Evolutionary conservation across 2,888 invertebrate genomes (phyloP).

Genomic region (Pterobdella sp.): DNA sequence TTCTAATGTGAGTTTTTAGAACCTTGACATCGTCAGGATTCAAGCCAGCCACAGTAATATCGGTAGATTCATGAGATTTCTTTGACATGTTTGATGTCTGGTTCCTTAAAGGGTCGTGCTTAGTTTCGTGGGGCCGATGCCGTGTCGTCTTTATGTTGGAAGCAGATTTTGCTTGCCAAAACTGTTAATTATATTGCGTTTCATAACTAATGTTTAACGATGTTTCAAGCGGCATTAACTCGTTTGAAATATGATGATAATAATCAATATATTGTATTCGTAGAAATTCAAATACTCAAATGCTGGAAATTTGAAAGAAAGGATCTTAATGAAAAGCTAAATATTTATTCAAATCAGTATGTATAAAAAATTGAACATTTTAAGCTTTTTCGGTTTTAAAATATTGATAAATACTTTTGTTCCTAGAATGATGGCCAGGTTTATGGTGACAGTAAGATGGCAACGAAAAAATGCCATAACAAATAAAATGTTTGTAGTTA

Average conservation of each 20-base stretch:
- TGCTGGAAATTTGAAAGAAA: not conserved
- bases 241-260: not conserved
- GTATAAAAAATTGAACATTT: not conserved
- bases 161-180: slow-evolving; percentile 20
- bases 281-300: not conserved
- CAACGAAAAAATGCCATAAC: slow-evolving; percentile 74
- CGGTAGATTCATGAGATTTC: slow-evolving; percentile 13
- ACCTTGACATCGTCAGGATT: slow-evolving; percentile 26
- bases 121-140: not conserved
- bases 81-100: slow-evolving; percentile 6
- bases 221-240: not conserved
- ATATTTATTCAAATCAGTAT: not conserved
- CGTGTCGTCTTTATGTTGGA: slow-evolving; percentile 1
- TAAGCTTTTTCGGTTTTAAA: slow-evolving; percentile 38
- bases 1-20: not conserved
- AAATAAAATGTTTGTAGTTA: slow-evolving; percentile 68
- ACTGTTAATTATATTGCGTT: too few relatives aligned
- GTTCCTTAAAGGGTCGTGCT: slow-evolving; percentile 6
- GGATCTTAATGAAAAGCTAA: not conserved
- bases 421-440: slow-evolving; percentile 73
- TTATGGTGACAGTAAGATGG: slow-evolving; percentile 76
- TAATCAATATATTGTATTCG: not conserved
- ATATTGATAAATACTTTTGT: too few relatives aligned
- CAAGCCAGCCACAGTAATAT: slow-evolving; percentile 14
- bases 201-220: too few relatives aligned